A percentile compares a stretch with the other conserved stretches of the same genome.
These are phyloP conservation scores for Myotis planiceps DNA, from an alignment of 2,797 vertebrate species.

Conservation along the genomic window DNA sequence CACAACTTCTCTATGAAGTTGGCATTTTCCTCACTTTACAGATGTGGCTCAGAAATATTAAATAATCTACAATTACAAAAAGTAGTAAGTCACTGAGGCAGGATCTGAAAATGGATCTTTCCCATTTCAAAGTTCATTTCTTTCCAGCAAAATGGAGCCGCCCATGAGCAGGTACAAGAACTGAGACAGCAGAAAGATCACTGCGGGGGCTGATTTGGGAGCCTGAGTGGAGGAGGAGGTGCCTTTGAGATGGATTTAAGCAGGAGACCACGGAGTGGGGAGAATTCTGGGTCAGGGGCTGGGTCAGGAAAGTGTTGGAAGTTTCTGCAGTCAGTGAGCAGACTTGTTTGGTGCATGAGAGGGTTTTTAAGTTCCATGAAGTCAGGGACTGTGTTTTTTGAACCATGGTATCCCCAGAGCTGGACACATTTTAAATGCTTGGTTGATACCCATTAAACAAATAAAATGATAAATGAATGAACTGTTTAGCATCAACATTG, in stretches of 20 bases:
- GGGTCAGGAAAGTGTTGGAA: not conserved
- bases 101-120: not conserved
- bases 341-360: not conserved
- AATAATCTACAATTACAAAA: not conserved
- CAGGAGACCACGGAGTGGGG: not conserved
- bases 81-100: not conserved
- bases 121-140: not conserved
- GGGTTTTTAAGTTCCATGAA: not conserved
- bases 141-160: not conserved
- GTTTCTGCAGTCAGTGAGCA: not conserved
- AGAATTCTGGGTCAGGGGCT: not conserved
- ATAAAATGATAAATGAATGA: not conserved
- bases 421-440: not conserved
- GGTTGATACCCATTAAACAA: not conserved
- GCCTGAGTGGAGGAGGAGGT: not conserved
- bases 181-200: not conserved
- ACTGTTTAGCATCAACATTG: not conserved
- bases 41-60: not conserved
- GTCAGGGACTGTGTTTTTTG: not conserved
- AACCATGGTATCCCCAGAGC: not conserved
- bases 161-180: not conserved
- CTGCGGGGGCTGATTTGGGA: not conserved
- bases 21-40: not conserved
- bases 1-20: not conserved
- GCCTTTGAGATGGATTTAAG: not conserved